Evolutionary conservation across 2,113 vertebrate genomes (phyloP), one percentile per base, ranked within the genome.

Genomic region (Chaenogobius annularis): DNA sequence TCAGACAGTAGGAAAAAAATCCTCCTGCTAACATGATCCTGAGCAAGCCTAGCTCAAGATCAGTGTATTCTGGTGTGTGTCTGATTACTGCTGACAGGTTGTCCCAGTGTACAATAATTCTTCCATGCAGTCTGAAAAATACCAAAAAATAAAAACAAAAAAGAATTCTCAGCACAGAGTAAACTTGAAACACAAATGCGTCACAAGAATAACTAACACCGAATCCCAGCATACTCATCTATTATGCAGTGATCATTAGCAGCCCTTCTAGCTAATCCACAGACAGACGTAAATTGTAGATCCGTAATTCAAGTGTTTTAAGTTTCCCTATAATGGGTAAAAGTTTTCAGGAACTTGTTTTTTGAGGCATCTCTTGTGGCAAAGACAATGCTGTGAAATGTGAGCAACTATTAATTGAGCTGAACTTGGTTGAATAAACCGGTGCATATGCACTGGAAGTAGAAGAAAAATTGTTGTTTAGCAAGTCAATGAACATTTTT

Each of bases 311-410:
- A 68, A 50, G 23, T 46, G 71, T 48, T 26, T 48, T 26, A 31
- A 59, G 35, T 23, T 55, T 63, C 71, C 70, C 22, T 56, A 47
- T 78, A 79, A 82, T 61, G 69, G 47, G 59, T 47, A 31, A 8
- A 81, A 40, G 37, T 76, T 78, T 79, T 72, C 40, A 69, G 31
- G n/a, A 66, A 43, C 26, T 68, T 73, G 68, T 12, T 58, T 50
- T 64, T 72, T 69, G 67, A 11, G 66, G 46, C 78, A 73, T 76
- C 31, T 26, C 59, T 72, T 1, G 56, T 63, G 46, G 80, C 66
- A 70, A 68, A 50, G 12, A 61, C 15, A 61, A 35, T 14, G 14
- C 26, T 61, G 58, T 61, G 26, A 35, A 61, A 61, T 31, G 58
- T 17, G 19, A 20, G 19, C 19, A 54, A n/a, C 13, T 61, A 35